phyloP scores from a whole-genome alignment of 2,797 vertebrate species.

The Myotis daubentonii region DNA sequence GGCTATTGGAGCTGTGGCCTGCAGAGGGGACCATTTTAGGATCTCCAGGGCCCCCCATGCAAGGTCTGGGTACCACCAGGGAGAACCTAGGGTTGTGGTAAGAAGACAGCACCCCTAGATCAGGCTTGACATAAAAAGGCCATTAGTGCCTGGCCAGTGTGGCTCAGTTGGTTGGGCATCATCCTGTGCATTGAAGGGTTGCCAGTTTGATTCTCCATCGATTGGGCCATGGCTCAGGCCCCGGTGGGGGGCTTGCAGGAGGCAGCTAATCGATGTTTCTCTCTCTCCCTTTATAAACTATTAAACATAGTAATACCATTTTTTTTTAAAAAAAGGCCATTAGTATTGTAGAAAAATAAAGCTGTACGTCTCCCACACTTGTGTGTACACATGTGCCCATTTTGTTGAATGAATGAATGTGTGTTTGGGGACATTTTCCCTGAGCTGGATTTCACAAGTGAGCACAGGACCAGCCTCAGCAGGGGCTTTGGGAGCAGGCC shows the following conservation, averaged over 20 bases:
- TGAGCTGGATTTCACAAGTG: background rate
- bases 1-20: background rate
- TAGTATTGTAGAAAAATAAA: background rate
- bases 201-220: background rate
- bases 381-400: rapidly evolving
- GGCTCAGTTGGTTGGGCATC: background rate
- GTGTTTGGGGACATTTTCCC: background rate
- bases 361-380: rapidly evolving
- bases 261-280: background rate
- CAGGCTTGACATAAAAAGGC: background rate
- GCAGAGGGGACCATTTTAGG: background rate
- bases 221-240: background rate
- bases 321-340: background rate
- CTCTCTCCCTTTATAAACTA: background rate
- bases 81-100: background rate
- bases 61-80: background rate
- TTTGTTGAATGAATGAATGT: background rate
- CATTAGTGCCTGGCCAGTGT: background rate
- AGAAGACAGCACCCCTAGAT: background rate
- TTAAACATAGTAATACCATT: background rate
- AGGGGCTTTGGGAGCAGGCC: background rate
- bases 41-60: background rate
- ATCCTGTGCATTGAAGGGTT: background rate
- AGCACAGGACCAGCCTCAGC: background rate
- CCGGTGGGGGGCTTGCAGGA: too few relatives aligned